Evolutionary conservation across 2,113 vertebrate genomes (phyloP).

Genomic region (Ancistrus triradiatus): DNA sequence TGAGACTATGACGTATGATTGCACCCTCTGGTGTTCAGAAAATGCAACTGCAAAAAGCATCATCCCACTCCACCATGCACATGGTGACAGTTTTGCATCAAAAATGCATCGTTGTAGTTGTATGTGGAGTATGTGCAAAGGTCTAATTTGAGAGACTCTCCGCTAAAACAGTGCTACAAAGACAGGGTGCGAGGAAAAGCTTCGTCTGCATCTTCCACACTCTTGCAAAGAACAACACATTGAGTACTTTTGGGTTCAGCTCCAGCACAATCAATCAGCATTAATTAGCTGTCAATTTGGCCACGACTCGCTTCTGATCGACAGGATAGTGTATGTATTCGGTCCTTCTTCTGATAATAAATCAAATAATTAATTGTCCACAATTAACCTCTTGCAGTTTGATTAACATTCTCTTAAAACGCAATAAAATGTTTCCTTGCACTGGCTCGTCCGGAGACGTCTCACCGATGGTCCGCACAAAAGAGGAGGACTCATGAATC

Average conservation of each 20-base stretch:
- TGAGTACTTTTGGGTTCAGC: slow-evolving; percentile 11
- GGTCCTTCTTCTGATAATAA: slow-evolving; percentile 52
- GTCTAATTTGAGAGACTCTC: no score
- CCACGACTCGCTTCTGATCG: slow-evolving; percentile 56
- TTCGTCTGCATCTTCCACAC: no score
- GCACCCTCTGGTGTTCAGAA: no score
- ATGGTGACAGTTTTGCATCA: no score
- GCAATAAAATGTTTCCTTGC: slow-evolving; percentile 59
- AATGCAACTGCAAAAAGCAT: no score
- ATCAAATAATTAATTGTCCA: slow-evolving; percentile 62
- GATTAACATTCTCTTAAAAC: slow-evolving; percentile 64
- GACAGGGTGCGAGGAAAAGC: no score
- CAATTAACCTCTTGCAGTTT: slow-evolving; percentile 61
- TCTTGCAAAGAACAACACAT: no score
- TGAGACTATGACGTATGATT: no score
- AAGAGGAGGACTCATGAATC: slow-evolving; percentile 17
- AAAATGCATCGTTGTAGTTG: no score
- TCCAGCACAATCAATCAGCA: slow-evolving; percentile 57
- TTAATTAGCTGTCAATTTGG: slow-evolving; percentile 63
- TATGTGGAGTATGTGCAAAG: no score
- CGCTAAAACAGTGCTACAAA: no score
- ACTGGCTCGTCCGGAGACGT: slow-evolving; percentile 31
- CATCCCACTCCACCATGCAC: no score
- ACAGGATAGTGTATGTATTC: slow-evolving; percentile 58
- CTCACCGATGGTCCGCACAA: slow-evolving; percentile 1